Evolutionary conservation across 2,113 vertebrate species (phyloP).

Genomic region (Leptocoma aspasia): DNA sequence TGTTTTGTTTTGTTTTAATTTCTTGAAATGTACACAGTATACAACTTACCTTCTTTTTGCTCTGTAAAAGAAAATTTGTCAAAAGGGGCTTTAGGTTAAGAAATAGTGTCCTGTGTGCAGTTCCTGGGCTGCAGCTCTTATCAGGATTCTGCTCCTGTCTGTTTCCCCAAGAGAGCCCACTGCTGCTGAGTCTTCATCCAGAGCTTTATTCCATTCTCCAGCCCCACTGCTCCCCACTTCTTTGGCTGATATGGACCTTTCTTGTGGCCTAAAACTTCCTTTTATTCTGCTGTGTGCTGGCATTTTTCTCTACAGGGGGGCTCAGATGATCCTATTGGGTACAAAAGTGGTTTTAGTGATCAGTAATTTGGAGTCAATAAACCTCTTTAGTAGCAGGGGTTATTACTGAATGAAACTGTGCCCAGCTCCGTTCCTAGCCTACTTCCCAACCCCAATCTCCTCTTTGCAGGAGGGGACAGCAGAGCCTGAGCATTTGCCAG

Average conservation of each 20-base stretch:
- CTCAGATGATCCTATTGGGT: background rate
- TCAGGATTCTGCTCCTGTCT: background rate
- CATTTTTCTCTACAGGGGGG: background rate
- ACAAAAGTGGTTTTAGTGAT: constrained; percentile 4
- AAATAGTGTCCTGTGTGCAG: background rate
- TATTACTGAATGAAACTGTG: background rate
- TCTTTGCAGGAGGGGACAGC: background rate
- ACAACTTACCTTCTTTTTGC: background rate
- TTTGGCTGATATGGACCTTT: background rate
- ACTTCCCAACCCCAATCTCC: background rate
- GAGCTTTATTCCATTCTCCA: background rate
- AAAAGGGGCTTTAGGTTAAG: background rate
- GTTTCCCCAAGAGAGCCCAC: background rate
- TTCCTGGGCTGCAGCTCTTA: background rate
- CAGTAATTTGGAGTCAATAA: constrained; percentile 22
- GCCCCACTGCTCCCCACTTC: fast-evolving
- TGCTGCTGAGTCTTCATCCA: fast-evolving
- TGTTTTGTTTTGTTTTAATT: background rate
- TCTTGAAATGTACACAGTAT: background rate
- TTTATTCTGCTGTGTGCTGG: background rate
- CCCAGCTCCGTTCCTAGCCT: background rate
- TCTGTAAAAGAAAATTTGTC: background rate
- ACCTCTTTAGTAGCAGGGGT: background rate
- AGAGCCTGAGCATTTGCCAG: background rate
- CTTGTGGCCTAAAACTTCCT: background rate